Percentiles rank a stretch among this genome's conserved stretches.
Conservation (phyloP, 2,888 invertebrate species). For the Hemaris fuciformis region DNA sequence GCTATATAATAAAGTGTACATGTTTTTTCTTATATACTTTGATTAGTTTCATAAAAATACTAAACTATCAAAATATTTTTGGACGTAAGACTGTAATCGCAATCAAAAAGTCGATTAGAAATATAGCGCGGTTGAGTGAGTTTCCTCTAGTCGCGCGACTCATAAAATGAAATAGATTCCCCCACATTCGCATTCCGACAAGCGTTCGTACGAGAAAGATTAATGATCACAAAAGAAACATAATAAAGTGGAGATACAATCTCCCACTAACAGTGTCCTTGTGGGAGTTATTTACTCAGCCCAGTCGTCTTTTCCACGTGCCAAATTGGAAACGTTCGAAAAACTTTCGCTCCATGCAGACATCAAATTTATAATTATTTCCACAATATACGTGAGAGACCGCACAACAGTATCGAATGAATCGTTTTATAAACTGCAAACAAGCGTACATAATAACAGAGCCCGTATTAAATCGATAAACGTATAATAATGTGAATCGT, state of each 20-base stretch:
- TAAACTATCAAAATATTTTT: constrained; percentile 35
- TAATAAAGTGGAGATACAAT: constrained; percentile 81
- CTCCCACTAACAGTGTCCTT: constrained; percentile 81
- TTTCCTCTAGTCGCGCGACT: constrained; percentile 75
- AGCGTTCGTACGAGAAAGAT: constrained; percentile 82
- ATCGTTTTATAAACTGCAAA: constrained; percentile 35
- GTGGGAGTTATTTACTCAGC: constrained; percentile 79
- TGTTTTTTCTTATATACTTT: no score
- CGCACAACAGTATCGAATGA: constrained; percentile 14
- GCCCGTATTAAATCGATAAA: constrained; percentile 57
- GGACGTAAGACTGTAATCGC: constrained; percentile 56
- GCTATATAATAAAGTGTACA: no score
- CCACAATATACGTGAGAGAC: constrained; percentile 16
- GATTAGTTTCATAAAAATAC: no score
- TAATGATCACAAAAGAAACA: constrained; percentile 82
- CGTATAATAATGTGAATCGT: constrained; percentile 15
- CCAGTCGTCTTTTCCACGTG: constrained; percentile 75
- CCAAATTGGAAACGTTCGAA: constrained; percentile 50
- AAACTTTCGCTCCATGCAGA: constrained; percentile 9
- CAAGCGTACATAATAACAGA: constrained; percentile 40
- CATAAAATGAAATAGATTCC: constrained; percentile 82
- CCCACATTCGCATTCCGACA: constrained; percentile 82
- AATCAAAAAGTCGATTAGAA: constrained; percentile 82
- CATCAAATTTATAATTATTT: constrained; percentile 26
- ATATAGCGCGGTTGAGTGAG: constrained; percentile 78